These are phyloP conservation scores for Xanthia togata DNA, from an alignment of 2,888 invertebrate species.

Conservation along the genomic window DNA sequence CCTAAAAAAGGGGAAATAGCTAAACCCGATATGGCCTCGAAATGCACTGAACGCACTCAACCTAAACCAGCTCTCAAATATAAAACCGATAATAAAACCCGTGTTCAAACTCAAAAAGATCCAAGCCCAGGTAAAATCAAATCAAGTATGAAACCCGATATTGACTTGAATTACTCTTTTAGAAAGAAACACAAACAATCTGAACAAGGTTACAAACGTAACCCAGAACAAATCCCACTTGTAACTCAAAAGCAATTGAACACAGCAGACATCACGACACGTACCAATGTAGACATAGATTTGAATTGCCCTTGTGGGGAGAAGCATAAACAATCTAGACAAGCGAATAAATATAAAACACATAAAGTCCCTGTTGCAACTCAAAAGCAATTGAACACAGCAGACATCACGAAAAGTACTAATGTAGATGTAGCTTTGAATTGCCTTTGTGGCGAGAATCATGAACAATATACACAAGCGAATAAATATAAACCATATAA, in stretches of 20 bases:
- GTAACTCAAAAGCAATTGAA: not conserved
- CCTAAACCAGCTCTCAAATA: not conserved
- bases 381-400: not conserved
- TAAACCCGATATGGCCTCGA: not conserved
- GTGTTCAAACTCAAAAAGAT: not conserved
- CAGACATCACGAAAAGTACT: not conserved
- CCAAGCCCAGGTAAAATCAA: not conserved
- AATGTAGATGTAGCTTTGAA: conserved; percentile 5
- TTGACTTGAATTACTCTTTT: not conserved
- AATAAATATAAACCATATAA: not conserved
- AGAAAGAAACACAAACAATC: not conserved
- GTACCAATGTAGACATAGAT: not conserved
- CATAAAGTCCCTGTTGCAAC: not conserved
- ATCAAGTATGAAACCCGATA: not conserved
- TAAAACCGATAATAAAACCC: not conserved
- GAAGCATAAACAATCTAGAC: not conserved
- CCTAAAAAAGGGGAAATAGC: not conserved
- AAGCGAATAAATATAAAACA: not conserved
- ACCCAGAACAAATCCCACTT: not conserved
- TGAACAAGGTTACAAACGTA: not conserved
- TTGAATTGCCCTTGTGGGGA: not conserved
- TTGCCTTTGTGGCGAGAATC: not conserved
- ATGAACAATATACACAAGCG: not conserved
- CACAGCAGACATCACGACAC: not conserved
- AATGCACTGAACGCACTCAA: not conserved